Conservation (phyloP, 2,113 vertebrate species). For the Platysteira castanea region DNA sequence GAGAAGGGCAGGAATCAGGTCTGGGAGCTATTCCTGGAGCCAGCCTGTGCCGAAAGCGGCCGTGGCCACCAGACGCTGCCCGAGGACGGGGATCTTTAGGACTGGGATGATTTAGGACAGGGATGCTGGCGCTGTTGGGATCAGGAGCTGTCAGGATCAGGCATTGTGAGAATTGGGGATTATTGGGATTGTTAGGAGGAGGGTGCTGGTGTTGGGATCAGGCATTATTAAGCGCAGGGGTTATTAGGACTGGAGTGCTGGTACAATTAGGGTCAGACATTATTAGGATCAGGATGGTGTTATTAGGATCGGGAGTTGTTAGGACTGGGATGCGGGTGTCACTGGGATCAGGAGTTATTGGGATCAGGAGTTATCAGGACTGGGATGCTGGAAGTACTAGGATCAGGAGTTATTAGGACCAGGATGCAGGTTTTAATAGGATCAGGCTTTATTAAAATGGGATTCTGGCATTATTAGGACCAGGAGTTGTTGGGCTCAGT, state of each 20-base stretch:
- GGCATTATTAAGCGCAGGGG: background rate
- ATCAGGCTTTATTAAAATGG: background rate
- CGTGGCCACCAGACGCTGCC: background rate
- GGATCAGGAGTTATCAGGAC: background rate
- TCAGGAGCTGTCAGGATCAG: background rate
- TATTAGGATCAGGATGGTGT: background rate
- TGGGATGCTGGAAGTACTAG: fast-evolving
- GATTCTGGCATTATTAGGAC: background rate
- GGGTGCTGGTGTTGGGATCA: background rate
- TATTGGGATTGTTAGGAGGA: background rate
- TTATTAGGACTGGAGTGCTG: background rate
- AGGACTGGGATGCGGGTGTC: background rate
- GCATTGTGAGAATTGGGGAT: fast-evolving
- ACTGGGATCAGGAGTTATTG: too few relatives aligned
- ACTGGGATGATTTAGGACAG: fast-evolving
- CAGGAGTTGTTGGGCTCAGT: background rate
- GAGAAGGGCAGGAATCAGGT: background rate
- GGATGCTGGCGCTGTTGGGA: background rate
- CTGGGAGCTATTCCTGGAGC: background rate
- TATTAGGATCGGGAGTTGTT: too few relatives aligned
- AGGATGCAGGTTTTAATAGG: background rate
- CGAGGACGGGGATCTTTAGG: fast-evolving
- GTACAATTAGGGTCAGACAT: background rate
- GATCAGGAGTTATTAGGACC: background rate
- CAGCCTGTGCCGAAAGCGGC: background rate